phyloP scores from a whole-genome alignment of 2,888 invertebrate species.

The Sarcophaga rosellei region DNA sequence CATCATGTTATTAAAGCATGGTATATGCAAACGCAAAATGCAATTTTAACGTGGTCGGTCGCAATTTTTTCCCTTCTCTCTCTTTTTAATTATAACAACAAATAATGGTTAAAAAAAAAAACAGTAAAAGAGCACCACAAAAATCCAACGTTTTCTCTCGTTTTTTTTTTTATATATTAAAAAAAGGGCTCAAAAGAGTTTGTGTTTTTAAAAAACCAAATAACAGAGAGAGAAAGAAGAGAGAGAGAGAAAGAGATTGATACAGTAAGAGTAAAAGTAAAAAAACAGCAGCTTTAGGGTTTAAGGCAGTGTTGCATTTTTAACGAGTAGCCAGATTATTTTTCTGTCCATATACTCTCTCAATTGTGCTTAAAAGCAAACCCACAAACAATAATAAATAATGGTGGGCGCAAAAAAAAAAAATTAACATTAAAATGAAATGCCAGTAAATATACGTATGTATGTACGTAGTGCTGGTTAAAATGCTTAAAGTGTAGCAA shows the following conservation, averaged over 20 bases:
- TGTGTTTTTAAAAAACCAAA: too few relatives aligned
- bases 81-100: slow-evolving; percentile 65
- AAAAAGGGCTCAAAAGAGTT: too few relatives aligned
- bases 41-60: slow-evolving; percentile 57
- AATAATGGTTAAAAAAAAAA: slow-evolving; percentile 36
- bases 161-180: too few relatives aligned
- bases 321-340: slow-evolving; percentile 56
- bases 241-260: neutral
- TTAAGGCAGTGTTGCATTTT: slow-evolving; percentile 40
- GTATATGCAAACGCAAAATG: slow-evolving; percentile 18
- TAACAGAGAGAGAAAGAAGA: neutral
- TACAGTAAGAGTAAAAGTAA: too few relatives aligned
- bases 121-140: slow-evolving; percentile 43
- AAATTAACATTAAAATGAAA: neutral
- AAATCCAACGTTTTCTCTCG: neutral
- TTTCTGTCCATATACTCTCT: neutral
- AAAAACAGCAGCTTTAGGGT: neutral
- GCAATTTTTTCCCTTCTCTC: neutral
- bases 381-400: slow-evolving; percentile 26
- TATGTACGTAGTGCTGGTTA: neutral
- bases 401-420: neutral
- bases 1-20: neutral
- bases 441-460: neutral
- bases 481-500: neutral
- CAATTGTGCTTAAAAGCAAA: neutral